A percentile compares a stretch with the other conserved stretches of the same genome.
These are phyloP conservation scores for Agapornis roseicollis DNA, from an alignment of 2,113 vertebrate species.

Conservation along the genomic window DNA sequence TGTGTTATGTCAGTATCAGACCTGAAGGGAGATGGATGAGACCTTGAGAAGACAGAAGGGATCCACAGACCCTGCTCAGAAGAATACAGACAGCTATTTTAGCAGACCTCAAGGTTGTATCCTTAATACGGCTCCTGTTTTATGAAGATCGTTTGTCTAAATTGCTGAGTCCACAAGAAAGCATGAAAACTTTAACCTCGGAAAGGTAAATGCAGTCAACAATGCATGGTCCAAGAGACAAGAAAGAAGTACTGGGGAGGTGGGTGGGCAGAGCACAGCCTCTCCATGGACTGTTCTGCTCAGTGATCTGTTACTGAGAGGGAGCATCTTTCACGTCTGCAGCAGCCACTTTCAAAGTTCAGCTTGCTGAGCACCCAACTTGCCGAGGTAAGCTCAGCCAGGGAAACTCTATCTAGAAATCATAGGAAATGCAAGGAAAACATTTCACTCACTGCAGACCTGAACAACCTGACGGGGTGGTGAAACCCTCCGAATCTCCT, in stretches of 20 bases:
- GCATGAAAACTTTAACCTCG: not conserved
- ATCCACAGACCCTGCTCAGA: not conserved
- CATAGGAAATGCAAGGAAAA: not conserved
- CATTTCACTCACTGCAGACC: not conserved
- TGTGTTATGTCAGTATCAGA: not conserved
- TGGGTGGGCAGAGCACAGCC: not conserved
- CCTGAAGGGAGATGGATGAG: not conserved
- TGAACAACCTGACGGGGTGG: not conserved
- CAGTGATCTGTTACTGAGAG: not conserved
- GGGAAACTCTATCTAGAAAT: not conserved
- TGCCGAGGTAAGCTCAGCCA: not conserved
- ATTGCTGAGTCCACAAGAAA: not conserved
- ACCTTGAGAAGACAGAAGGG: not conserved
- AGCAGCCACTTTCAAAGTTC: not conserved
- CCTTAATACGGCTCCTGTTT: not conserved
- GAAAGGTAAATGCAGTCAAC: not conserved
- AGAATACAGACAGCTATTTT: not conserved
- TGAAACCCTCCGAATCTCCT: not conserved
- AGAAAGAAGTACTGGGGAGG: not conserved
- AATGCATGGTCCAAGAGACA: not conserved
- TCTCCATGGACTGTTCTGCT: not conserved
- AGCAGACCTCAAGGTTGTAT: not conserved
- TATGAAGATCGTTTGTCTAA: not conserved
- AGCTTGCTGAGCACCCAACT: accelerated
- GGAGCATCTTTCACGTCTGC: not conserved